Evolutionary conservation across 1,140 invertebrate genomes (phyloP), one percentile per base, ranked within the genome.

Genomic region (Anagrus nilaparvatae): DNA sequence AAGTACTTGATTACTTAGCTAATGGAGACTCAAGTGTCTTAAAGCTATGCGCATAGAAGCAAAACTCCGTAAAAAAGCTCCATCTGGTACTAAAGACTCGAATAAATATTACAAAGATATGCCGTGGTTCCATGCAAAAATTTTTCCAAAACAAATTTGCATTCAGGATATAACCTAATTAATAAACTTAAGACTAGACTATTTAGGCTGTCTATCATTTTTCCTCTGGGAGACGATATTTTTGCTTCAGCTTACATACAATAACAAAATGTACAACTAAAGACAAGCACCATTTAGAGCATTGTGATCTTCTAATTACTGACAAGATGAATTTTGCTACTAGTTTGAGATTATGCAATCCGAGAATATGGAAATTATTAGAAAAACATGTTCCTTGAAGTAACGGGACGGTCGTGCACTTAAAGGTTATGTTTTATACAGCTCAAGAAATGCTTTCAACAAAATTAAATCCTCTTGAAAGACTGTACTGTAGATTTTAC

Each of bases 161-260:
- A 30, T 43, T 8, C 48, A 52, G 47, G 48, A 52, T 39, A 39
- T 41, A 1, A 37, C 48, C 1, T 46, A 52, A 31, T 29, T 49
- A 2, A 43, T 1, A 2, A 44, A 39, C 9, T 49, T 0, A 47
- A 36, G 44, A 21, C 13, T 0, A 23, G 47, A 17, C 24, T 52
- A 4, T 36, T 52, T 12, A 50, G 50, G 36, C 31, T 18, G 30
- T 48, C 47, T 8, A 44, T 52, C 10, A 12, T 46, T 12, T 31
- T 50, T 16, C 43, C 51, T 25, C 13, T 48, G 21, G 36, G 48
- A 14, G 10, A 50, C 27, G 41, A 28, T 40, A 5, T 31, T 1
- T 43, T 27, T 24, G 34, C 48, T 13, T 40, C 41, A 10, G 42
- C 36, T 7, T 44, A 47, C 27, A 25, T 52, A 0, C 16, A 42